Base-by-base conservation (phyloP, 2,888 invertebrate genomes). In the Drosophila anomalata region DNA sequence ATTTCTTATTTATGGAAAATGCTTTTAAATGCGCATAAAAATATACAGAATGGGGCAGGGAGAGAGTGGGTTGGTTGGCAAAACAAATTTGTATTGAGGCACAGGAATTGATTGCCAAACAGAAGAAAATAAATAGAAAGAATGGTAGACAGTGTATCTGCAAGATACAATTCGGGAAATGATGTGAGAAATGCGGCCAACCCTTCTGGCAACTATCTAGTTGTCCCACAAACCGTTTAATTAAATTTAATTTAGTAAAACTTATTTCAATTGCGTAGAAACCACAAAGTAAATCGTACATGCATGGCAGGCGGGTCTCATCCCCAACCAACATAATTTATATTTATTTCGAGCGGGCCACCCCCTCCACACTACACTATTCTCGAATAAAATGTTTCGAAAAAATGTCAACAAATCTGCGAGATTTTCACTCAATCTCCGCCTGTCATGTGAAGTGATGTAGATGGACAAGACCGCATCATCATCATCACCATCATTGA, bases 1-100 rank as follows among this genome's bases (percentile, higher is more conserved):
- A 77, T 77, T 87, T 70, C 77, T 77, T 82, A 84, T 84, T 87
- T 84, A 87, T 87, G 88, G 88, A 85, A 84, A 84, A 87, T 82
- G 87, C 88, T 84, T 87, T 87, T 84, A 84, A 84, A 84, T 62
- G 55, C 69, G 72, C 80, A 86, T 83, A 82, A 85, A 79, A 86
- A 73, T 71, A 72, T 55, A 66, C 36, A 33, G 12, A 62, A 17
- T 9, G 31, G 31, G n/a, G 24, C 52, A 17, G 29, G 52, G 31
- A 3, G 14, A 11, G 31, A 20, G 22, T n/a, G 8, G 20, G 0
- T 5, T 14, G 29, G 9, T 12, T 9, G n/a, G 29, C 6, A 47
- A 51, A 36, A 52, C 24, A 14, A 36, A 51, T 56, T 51, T 33
- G 20, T 44, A 51, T 57, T 56, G 51, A 24, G 66, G 50, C 66